Evolutionary conservation across 35 echinoderm and acorn worm genomes (phyloP), one percentile per base, ranked within the genome.

Genomic region (Diadema setosum): DNA sequence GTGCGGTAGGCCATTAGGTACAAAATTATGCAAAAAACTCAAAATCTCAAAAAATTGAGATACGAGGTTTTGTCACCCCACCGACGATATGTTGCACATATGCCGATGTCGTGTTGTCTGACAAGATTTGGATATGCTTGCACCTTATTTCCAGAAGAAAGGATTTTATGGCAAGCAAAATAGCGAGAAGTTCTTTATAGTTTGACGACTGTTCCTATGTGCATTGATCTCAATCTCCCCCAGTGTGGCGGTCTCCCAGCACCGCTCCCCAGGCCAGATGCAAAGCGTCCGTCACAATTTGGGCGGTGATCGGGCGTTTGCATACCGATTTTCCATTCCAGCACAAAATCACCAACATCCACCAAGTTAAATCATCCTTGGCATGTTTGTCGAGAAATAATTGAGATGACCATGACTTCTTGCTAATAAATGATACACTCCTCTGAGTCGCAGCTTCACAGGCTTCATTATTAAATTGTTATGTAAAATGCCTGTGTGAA

Each of bases 161-260:
- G 30, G 85, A 55, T 18, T 76, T 52, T 30, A 93, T 58, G 31
- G 75, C 85, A 75, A 93, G 60, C 33, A 93, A 29, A 30, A 83
- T 67, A 24, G 80, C 85, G 23, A 82, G 31, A 40, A 93, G 42
- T 42, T 93, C 91, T 35, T 86, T 83, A 41, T 88, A 83, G 75
- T 93, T 88, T 42, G 91, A 88, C n/a, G 85, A 44, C 64, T n/a
- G 48, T 52, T n/a, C n/a, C 48, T 9, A 52, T 52, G 48, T 52
- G 48, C 89, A 85, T 70, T 42, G 48, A 65, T 91, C 83, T 82
- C 89, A 91, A 55, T 65, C 45, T 16, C 89, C 89, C 43, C 78
- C 89, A 7, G 89, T 65, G 17, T 36, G 39, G 42, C n/a, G 1
- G 23, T 25, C 26, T n/a, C 37, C 7, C 30, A 44, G 59, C 58